Conservation (phyloP, 2,888 invertebrate species). For the Drosophila neotestacea region DNA sequence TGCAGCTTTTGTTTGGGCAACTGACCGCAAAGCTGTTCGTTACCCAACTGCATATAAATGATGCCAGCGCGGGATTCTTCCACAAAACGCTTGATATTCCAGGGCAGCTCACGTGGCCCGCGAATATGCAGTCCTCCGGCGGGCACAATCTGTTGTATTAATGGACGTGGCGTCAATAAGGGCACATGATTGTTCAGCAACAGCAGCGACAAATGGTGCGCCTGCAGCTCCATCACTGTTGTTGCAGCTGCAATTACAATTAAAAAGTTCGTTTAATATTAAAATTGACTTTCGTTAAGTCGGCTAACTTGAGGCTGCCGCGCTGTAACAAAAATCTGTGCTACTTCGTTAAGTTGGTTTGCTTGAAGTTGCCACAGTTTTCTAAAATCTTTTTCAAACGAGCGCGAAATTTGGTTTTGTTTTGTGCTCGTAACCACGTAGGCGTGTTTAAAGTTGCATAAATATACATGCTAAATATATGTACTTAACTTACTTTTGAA, state of each 20-base stretch:
- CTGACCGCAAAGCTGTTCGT: constrained; percentile 84
- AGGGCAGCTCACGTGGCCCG: constrained; percentile 82
- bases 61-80: constrained; percentile 85
- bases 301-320: background rate
- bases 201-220: constrained; percentile 85
- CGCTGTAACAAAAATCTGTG: background rate
- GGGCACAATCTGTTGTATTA: constrained; percentile 85
- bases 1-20: constrained; percentile 82
- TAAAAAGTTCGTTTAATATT: too few species aligned
- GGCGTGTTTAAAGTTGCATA: too few species aligned
- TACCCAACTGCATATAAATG: constrained; percentile 86
- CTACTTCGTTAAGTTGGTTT: constrained; percentile 7
- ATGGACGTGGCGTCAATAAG: constrained; percentile 85
- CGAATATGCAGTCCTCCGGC: constrained; percentile 87
- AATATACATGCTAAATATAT: too few species aligned
- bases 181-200: constrained; percentile 86
- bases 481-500: constrained; percentile 73
- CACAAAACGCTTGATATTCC: constrained; percentile 85
- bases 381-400: too few species aligned
- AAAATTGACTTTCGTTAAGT: constrained; percentile 5
- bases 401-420: too few species aligned
- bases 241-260: constrained; percentile 32
- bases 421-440: too few species aligned
- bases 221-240: constrained; percentile 84
- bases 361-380: too few species aligned